These are phyloP conservation scores for Eulemur albifrons DNA, from an alignment of 2,797 vertebrate genomes.

Conservation along the genomic window DNA sequence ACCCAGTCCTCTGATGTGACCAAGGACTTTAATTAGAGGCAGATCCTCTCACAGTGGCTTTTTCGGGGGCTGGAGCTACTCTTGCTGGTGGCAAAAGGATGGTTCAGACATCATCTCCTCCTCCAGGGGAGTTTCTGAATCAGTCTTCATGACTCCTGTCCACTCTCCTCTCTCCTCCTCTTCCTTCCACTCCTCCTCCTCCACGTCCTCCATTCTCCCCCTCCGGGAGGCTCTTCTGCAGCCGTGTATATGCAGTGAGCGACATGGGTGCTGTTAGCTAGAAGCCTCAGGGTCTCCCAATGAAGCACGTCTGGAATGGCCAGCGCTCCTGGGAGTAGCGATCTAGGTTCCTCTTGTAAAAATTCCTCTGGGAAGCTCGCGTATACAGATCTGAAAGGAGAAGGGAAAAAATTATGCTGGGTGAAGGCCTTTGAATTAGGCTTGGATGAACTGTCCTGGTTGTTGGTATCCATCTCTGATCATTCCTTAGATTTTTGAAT, in stretches of 20 bases:
- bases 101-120: constrained; percentile 74
- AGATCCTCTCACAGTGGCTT: neutral
- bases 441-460: neutral
- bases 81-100: constrained; percentile 47
- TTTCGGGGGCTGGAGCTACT: neutral
- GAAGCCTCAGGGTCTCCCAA: constrained; percentile 50
- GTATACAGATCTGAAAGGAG: constrained; percentile 41
- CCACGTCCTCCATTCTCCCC: neutral
- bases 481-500: neutral
- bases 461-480: accelerated
- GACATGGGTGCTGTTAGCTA: neutral
- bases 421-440: neutral
- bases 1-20: neutral
- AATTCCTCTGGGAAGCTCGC: neutral
- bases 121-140: constrained; percentile 71
- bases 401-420: neutral
- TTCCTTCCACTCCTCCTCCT: neutral
- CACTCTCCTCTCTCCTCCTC: neutral
- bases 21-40: constrained; percentile 59
- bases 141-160: constrained; percentile 76
- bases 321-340: neutral
- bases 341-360: constrained; percentile 43
- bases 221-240: neutral
- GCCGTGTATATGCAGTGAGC: neutral
- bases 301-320: neutral